phyloP scores from a whole-genome alignment of 1,140 invertebrate species.

The Drosophila pachea region DNA sequence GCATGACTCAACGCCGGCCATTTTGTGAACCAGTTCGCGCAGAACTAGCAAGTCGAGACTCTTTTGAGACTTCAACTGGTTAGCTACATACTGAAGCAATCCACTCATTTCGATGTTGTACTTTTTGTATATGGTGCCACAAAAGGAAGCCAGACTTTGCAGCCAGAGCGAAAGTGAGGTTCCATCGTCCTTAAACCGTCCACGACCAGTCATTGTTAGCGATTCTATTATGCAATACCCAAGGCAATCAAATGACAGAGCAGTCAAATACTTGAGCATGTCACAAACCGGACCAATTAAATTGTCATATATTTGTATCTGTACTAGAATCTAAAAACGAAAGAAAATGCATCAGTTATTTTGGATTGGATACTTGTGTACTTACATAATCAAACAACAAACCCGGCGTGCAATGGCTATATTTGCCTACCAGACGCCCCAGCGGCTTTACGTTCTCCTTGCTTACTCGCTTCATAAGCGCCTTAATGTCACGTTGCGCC shows the following conservation, averaged over 20 bases:
- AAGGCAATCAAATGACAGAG: slow-evolving; percentile 96
- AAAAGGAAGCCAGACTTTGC: slow-evolving; percentile 95
- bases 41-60: slow-evolving; percentile 96
- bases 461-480: slow-evolving; percentile 97
- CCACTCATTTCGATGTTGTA: slow-evolving; percentile 98
- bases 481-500: slow-evolving; percentile 94
- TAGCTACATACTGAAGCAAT: slow-evolving; percentile 96
- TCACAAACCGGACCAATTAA: slow-evolving; percentile 98
- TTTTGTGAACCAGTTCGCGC: slow-evolving; percentile 99
- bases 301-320: slow-evolving; percentile 99
- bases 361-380: slow-evolving; percentile 7
- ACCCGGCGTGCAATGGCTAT: slow-evolving; percentile 96
- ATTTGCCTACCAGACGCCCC: slow-evolving; percentile 96
- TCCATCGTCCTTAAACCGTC: slow-evolving; percentile 91
- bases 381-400: slow-evolving; percentile 96
- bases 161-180: slow-evolving; percentile 97
- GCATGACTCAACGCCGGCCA: slow-evolving; percentile 98
- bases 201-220: slow-evolving; percentile 86
- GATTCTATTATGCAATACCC: slow-evolving; percentile 97
- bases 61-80: slow-evolving; percentile 97
- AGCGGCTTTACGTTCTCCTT: slow-evolving; percentile 99
- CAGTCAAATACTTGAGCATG: slow-evolving; percentile 97
- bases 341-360: slow-evolving; percentile 81
- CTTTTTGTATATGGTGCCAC: slow-evolving; percentile 97
- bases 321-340: slow-evolving; percentile 83